Percentiles rank a stretch among this genome's conserved stretches.
These are phyloP conservation scores for Gymnoscopelus microlampas DNA, from an alignment of 2,797 vertebrate species.

Conservation along the genomic window DNA sequence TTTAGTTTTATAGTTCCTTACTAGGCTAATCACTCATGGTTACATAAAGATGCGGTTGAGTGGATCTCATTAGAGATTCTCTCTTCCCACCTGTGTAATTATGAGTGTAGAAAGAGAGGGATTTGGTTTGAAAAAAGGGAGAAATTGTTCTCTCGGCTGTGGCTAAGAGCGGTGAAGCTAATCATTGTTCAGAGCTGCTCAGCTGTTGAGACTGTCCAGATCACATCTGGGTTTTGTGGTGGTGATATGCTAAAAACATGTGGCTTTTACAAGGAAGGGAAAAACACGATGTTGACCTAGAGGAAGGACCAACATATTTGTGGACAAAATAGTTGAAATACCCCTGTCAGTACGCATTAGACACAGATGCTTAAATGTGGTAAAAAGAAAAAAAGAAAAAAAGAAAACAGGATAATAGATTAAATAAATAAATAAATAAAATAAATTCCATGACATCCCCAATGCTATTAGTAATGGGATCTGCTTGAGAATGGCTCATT, in stretches of 20 bases:
- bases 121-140: slow-evolving; percentile 20
- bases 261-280: slow-evolving; percentile 49
- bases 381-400: too few relatives aligned
- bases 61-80: slow-evolving; percentile 45
- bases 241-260: slow-evolving; percentile 34
- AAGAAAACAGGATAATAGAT: not conserved
- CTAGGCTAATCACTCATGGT: slow-evolving; percentile 47
- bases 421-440: not conserved
- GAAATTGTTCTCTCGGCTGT: slow-evolving; percentile 29
- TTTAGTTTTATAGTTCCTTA: slow-evolving; percentile 40
- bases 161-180: slow-evolving; percentile 32
- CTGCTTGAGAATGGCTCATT: slow-evolving; percentile 46
- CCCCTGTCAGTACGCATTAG: slow-evolving; percentile 37
- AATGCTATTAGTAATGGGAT: slow-evolving; percentile 60
- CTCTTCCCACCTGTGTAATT: slow-evolving; percentile 56
- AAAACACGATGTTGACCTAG: slow-evolving; percentile 21
- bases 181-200: slow-evolving; percentile 34
- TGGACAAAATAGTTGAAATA: slow-evolving; percentile 46
- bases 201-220: slow-evolving; percentile 30
- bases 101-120: slow-evolving; percentile 35
- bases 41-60: slow-evolving; percentile 41
- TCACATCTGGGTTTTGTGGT: slow-evolving; percentile 42
- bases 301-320: slow-evolving; percentile 51
- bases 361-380: slow-evolving; percentile 4
- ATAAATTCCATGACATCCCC: slow-evolving; percentile 41